A percentile compares a stretch with the other conserved stretches of the same genome.
Conservation (phyloP, 2,797 vertebrate genomes). For the Mergus octosetaceus region DNA sequence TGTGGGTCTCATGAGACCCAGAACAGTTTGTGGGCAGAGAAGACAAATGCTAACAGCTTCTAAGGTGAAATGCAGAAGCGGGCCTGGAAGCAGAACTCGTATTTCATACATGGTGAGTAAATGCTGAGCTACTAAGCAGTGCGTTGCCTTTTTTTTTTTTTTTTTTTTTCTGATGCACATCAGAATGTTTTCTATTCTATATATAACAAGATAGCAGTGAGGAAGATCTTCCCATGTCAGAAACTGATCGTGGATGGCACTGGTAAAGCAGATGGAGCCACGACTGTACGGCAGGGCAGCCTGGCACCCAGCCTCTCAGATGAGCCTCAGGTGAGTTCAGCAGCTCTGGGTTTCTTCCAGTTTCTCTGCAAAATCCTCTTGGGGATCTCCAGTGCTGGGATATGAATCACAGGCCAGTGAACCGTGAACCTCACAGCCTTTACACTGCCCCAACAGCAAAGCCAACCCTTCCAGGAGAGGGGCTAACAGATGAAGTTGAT, state of each 20-base stretch:
- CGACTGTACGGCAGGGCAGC: not conserved
- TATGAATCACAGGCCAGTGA: not conserved
- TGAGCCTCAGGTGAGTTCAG: not conserved
- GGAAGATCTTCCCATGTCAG: not conserved
- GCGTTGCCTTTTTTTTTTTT: not conserved
- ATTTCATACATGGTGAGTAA: not conserved
- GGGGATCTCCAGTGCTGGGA: not conserved
- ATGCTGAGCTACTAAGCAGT: not conserved
- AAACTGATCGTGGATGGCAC: fast-evolving
- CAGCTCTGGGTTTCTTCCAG: not conserved
- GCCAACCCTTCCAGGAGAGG: not conserved
- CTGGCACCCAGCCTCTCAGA: not conserved
- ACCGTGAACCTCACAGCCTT: not conserved
- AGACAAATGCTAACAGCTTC: not conserved
- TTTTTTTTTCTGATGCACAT: not conserved
- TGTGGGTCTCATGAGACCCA: not conserved
- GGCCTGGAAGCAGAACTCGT: fast-evolving
- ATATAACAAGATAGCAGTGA: not conserved
- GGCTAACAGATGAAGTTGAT: not conserved
- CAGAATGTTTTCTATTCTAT: not conserved
- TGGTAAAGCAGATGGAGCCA: not conserved
- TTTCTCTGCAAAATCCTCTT: not conserved
- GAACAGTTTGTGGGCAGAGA: not conserved
- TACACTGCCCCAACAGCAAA: not conserved
- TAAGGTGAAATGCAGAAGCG: not conserved